Percentiles rank a stretch among this genome's conserved stretches.
phyloP scores from a whole-genome alignment of 2,888 invertebrate genomes.

The Loripinus fragilis region DNA sequence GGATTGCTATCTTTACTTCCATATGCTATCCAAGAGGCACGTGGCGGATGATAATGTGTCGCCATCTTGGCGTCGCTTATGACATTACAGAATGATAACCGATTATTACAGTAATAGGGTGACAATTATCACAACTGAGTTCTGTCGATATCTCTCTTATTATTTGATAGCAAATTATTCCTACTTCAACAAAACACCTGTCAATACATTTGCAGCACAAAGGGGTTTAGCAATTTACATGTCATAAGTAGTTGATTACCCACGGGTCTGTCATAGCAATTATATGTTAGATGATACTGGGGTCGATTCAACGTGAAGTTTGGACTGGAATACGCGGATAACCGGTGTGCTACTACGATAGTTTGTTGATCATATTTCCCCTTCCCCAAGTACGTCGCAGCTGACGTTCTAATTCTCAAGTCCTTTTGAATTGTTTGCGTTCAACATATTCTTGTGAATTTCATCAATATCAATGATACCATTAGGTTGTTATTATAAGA shows the following conservation, averaged over 20 bases:
- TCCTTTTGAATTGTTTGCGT: no score
- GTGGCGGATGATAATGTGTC: background rate
- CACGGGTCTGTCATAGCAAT: background rate
- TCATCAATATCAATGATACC: no score
- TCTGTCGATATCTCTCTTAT: slow-evolving; percentile 1
- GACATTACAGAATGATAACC: slow-evolving; percentile 2
- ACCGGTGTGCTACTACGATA: no score
- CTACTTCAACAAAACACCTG: slow-evolving; percentile 8
- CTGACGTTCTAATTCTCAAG: no score
- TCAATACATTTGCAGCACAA: slow-evolving; percentile 7
- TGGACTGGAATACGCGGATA: no score
- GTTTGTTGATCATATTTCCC: no score
- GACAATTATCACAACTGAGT: background rate
- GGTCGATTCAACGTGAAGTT: no score
- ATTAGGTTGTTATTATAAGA: no score
- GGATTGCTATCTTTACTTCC: background rate
- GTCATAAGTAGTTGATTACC: background rate
- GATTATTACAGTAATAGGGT: slow-evolving; percentile 1
- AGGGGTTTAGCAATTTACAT: background rate
- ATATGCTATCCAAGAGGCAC: background rate
- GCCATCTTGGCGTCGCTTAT: slow-evolving; percentile 16
- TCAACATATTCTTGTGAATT: no score
- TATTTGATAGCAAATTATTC: background rate
- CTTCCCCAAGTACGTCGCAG: no score
- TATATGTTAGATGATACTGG: background rate